These are phyloP conservation scores for Turdus rufiventris DNA, from an alignment of 2,113 vertebrate species.

Conservation along the genomic window DNA sequence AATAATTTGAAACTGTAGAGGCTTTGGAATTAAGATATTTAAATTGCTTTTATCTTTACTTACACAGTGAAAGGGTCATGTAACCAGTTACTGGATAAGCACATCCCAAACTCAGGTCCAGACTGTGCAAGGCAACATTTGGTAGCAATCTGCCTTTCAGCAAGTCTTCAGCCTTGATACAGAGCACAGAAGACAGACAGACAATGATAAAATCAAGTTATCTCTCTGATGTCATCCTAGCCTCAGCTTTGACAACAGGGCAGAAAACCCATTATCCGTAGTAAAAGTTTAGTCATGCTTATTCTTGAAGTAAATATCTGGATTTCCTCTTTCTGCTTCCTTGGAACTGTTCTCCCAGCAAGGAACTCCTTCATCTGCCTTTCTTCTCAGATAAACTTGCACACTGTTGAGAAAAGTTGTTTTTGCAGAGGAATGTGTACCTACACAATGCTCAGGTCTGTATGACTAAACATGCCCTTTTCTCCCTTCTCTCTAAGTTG, in stretches of 20 bases:
- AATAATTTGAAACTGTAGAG: background rate
- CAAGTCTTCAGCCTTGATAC: background rate
- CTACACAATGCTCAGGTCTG: background rate
- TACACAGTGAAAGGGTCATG: background rate
- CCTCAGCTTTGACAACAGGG: background rate
- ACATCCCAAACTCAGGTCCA: background rate
- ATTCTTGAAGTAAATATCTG: background rate
- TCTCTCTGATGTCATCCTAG: background rate
- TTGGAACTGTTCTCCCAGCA: background rate
- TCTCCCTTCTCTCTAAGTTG: background rate
- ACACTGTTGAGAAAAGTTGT: background rate
- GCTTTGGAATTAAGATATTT: background rate
- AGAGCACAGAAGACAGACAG: background rate
- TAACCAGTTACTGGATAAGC: background rate
- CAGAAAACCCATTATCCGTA: background rate
- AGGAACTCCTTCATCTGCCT: background rate
- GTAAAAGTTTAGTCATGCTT: background rate
- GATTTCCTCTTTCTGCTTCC: background rate
- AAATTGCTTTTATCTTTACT: background rate
- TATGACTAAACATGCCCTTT: background rate
- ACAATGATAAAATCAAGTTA: background rate
- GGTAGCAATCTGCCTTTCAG: background rate
- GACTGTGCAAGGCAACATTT: background rate
- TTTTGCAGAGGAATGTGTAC: background rate
- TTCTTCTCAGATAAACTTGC: background rate